These are phyloP conservation scores for Brienomyrus brachyistius DNA, from an alignment of 2,113 vertebrate species.

Conservation along the genomic window DNA sequence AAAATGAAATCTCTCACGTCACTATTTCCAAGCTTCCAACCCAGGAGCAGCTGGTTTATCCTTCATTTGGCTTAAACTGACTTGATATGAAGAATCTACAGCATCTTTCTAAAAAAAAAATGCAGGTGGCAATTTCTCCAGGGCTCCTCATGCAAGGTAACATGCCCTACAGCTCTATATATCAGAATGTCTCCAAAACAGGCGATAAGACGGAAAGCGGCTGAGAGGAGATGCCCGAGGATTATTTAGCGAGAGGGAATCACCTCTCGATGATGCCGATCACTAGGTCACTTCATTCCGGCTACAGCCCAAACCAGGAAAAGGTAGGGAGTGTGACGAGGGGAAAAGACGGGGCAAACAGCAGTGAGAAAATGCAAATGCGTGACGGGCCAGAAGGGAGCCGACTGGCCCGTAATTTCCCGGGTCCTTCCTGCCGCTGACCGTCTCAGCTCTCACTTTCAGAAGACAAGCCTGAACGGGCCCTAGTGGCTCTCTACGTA, in stretches of 20 bases:
- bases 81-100: conserved; percentile 42
- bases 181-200: conserved; percentile 41
- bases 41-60: conserved; percentile 42
- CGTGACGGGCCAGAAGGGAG: neutral
- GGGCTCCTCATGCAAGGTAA: conserved; percentile 32
- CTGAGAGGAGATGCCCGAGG: conserved; percentile 17
- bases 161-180: conserved; percentile 44
- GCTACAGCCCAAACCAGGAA: neutral
- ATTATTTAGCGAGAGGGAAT: neutral
- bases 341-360: neutral
- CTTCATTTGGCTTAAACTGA: conserved; percentile 59
- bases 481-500: neutral
- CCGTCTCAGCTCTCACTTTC: neutral
- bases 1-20: conserved; percentile 44
- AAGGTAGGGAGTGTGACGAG: neutral
- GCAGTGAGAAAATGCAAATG: neutral
- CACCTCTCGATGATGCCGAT: neutral
- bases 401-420: neutral
- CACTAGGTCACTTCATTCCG: neutral
- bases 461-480: neutral
- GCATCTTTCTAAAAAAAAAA: conserved; percentile 39
- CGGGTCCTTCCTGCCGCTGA: too few relatives aligned
- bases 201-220: conserved; percentile 7
- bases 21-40: conserved; percentile 36
- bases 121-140: neutral